Evolutionary conservation across 2,797 vertebrate genomes (phyloP), one percentile per base, ranked within the genome.

Genomic region (Amblyopsis hoosieri): DNA sequence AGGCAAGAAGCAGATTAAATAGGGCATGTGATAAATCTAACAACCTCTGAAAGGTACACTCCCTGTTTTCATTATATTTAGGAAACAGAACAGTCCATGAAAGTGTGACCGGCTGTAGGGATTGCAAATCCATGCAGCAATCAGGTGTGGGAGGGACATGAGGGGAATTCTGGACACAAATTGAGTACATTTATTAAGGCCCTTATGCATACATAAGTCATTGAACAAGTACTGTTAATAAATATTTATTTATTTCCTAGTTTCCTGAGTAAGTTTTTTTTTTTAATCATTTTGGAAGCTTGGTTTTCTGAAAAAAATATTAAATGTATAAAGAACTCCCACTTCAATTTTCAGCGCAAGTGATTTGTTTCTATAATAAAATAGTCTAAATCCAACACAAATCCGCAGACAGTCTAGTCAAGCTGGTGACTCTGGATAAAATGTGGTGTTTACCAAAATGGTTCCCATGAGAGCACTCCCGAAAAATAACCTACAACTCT

Each of bases 401-500:
- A 82, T 76, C 71, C 52, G 71, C 84, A 90, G 71, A 76, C 75
- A 77, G 76, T 72, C 75, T 76, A 64, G 74, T 78, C 75, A 74
- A 76, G 81, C 80, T 72, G 62, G 57, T 80, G 81, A 76, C 78
- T 85, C 73, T 71, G 60, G 66, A 85, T 86, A 79, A 86, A 89
- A 86, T 74, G 69, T 71, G 74, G 66, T 85, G 81, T 89, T 90
- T 88, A 81, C 84, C 53, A 19, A 71, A 62, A 79, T 70, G 66
- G 67, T 73, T 85, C 87, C 75, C 80, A 2, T 15, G 76, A 80
- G 87, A 87, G 72, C 66, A 57, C 74, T 89, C 62, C 73, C 76
- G 69, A 81, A 77, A 75, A 79, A 73, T 85, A 89, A 87, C 85
- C 82, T 78, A 73, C 76, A 64, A 66, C 78, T 79, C 83, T 82